Evolutionary conservation across 2,113 vertebrate genomes (phyloP).

Genomic region (Solenodon paradoxus): DNA sequence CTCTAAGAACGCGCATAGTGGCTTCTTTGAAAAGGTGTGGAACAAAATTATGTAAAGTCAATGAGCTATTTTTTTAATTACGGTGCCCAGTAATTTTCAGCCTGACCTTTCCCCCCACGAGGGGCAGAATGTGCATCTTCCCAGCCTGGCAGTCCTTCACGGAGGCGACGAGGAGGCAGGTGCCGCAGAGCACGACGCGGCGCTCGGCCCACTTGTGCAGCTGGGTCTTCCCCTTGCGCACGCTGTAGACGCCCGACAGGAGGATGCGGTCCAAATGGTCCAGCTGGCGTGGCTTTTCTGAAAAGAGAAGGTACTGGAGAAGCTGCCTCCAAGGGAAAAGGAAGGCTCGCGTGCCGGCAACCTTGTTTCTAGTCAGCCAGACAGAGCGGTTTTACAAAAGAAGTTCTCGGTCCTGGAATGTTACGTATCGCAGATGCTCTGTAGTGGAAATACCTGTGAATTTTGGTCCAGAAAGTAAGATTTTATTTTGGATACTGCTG

Average conservation of each 20-base stretch:
- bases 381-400: background rate
- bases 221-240: constrained; percentile 97
- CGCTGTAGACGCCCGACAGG: constrained; percentile 93
- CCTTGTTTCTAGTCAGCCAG: constrained; percentile 3
- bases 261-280: constrained; percentile 90
- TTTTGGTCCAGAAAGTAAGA: background rate
- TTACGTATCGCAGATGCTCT: background rate
- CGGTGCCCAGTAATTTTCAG: background rate
- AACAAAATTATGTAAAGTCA: background rate
- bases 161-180: constrained; percentile 95
- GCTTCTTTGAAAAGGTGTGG: constrained; percentile 32
- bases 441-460: background rate
- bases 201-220: constrained; percentile 98
- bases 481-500: background rate
- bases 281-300: constrained; percentile 85
- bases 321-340: constrained; percentile 1
- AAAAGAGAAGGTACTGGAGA: constrained; percentile 52
- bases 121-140: constrained; percentile 97
- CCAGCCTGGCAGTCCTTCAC: constrained; percentile 95
- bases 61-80: background rate
- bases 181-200: constrained; percentile 95
- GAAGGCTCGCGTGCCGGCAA: background rate
- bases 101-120: constrained; percentile 96
- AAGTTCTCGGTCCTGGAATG: constrained; percentile 27
- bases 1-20: background rate